Conservation (phyloP, 2,113 vertebrate species). For the Alexandromys fortis region DNA sequence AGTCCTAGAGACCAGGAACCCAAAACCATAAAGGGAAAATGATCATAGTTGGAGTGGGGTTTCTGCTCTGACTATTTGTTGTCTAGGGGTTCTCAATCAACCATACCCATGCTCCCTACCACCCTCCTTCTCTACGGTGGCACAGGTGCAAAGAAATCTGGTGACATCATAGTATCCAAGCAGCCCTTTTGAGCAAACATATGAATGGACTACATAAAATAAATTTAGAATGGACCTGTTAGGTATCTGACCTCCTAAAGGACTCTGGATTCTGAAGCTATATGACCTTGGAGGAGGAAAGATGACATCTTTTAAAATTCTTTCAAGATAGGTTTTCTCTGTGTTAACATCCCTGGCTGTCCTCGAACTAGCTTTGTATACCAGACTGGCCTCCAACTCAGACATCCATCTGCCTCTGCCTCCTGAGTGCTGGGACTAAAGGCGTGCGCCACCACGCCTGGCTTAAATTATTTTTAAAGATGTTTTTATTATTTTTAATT, state of each 20-base stretch:
- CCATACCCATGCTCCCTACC: too few relatives aligned
- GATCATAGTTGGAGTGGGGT: background rate
- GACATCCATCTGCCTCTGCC: background rate
- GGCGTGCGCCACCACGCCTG: background rate
- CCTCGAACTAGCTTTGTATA: too few relatives aligned
- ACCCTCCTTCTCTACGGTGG: background rate
- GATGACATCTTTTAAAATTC: background rate
- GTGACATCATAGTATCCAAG: background rate
- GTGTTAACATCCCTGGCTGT: background rate
- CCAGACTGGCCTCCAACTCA: background rate
- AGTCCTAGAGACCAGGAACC: background rate
- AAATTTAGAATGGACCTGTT: background rate
- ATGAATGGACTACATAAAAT: background rate
- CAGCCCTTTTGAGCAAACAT: background rate
- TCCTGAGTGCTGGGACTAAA: background rate
- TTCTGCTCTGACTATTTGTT: background rate
- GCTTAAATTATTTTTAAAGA: background rate
- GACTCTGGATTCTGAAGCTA: background rate
- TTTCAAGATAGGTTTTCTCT: background rate
- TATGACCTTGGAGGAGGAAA: background rate
- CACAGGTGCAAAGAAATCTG: background rate
- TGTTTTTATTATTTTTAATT: background rate
- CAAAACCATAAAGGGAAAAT: background rate
- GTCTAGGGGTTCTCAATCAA: background rate
- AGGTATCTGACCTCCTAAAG: background rate